Evolutionary conservation across 2,888 invertebrate species (phyloP).

Genomic region (Chloroclystis v-ata): DNA sequence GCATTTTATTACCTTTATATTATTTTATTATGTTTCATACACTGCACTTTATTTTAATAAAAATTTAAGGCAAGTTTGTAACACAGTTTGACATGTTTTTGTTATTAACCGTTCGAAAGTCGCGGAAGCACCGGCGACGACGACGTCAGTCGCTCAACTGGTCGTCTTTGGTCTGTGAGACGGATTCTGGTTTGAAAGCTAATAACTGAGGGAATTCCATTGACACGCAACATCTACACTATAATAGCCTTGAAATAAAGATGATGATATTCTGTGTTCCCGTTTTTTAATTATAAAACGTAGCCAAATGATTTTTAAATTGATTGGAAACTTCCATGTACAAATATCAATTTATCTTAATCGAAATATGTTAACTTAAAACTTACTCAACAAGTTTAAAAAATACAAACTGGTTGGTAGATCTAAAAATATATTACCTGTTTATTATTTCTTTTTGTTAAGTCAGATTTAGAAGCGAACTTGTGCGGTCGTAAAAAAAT

Average conservation of each 20-base stretch:
- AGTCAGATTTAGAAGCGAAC: too few species aligned
- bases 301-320: not conserved
- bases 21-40: not conserved
- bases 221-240: constrained; percentile 20
- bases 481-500: too few species aligned
- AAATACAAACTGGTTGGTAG: too few species aligned
- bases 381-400: too few species aligned
- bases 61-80: too few species aligned
- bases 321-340: not conserved
- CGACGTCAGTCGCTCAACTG: constrained; percentile 22
- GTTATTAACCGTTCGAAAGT: not conserved
- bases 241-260: constrained; percentile 2
- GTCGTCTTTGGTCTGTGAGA: not conserved
- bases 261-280: not conserved
- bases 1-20: too few species aligned
- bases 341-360: too few species aligned
- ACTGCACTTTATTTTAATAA: too few species aligned
- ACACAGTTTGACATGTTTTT: not conserved
- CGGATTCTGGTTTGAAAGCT: constrained; percentile 19
- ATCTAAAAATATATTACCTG: too few species aligned
- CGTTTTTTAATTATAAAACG: not conserved
- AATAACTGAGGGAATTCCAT: constrained; percentile 47
- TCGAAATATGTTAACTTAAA: too few species aligned
- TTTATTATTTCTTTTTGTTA: too few species aligned
- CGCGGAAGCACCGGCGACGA: constrained; percentile 15